phyloP scores from a whole-genome alignment of 1,140 invertebrate species.

The Pemphigus obesinymphae region DNA sequence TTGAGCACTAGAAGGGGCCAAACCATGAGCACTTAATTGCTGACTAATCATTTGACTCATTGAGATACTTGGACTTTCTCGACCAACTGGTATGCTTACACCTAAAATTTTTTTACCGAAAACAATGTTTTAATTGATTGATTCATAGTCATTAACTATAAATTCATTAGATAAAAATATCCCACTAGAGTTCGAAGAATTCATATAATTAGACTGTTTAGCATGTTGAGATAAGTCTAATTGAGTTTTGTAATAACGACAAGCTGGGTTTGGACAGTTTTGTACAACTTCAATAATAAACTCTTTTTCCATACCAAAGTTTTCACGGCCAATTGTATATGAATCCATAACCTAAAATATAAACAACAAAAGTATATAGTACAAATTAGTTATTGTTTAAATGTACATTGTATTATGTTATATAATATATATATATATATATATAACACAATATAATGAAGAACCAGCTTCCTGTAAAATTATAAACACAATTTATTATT shows the following conservation, averaged over 20 bases:
- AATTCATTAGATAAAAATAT: neutral
- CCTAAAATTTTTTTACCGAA: neutral
- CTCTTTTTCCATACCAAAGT: conserved; percentile 84
- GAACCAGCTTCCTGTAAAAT: neutral
- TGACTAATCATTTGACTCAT: conserved; percentile 36
- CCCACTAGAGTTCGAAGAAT: conserved; percentile 18
- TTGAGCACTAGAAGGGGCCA: neutral
- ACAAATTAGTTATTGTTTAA: neutral
- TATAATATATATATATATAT: neutral
- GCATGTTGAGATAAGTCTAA: conserved; percentile 51
- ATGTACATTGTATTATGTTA: neutral
- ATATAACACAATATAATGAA: neutral
- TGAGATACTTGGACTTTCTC: conserved; percentile 28
- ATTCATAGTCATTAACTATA: neutral
- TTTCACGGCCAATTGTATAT: conserved; percentile 77
- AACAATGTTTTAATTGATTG: neutral
- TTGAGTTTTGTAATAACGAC: conserved; percentile 79
- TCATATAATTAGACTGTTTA: conserved; percentile 36
- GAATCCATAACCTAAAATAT: conserved; percentile 66
- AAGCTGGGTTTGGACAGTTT: conserved; percentile 78
- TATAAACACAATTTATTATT: too few species aligned
- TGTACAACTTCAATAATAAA: conserved; percentile 82
- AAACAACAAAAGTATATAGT: neutral
- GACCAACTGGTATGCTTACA: conserved; percentile 8
- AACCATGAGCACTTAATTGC: conserved; percentile 1